Evolutionary conservation across 2,797 vertebrate genomes (phyloP).

Genomic region (Crenichthys baileyi): DNA sequence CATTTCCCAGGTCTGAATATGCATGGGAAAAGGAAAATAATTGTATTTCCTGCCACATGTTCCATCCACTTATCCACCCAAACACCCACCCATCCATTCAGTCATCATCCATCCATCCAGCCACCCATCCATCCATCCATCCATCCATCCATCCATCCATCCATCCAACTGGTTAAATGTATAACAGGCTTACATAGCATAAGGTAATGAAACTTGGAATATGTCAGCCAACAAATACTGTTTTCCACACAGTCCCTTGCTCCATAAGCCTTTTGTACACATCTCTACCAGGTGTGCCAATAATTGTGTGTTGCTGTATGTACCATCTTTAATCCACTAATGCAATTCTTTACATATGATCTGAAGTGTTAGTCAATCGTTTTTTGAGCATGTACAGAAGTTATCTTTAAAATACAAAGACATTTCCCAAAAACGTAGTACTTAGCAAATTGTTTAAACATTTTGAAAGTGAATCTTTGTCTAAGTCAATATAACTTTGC

Average conservation of each 20-base stretch:
- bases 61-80: background rate
- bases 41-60: background rate
- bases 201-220: background rate
- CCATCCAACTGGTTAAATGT: background rate
- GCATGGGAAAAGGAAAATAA: background rate
- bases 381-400: background rate
- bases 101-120: too few relatives aligned
- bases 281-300: background rate
- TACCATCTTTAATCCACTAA: background rate
- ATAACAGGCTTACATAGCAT: background rate
- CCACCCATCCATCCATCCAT: too few relatives aligned
- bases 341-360: background rate
- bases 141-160: too few relatives aligned
- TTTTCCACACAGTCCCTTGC: background rate
- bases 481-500: background rate
- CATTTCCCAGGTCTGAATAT: background rate
- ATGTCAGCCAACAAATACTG: background rate
- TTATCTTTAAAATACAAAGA: background rate
- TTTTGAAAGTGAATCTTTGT: background rate
- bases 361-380: background rate
- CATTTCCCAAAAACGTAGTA: background rate
- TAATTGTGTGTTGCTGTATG: background rate
- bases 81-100: background rate
- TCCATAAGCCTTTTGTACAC: background rate
- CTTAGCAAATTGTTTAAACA: background rate